Conservation (phyloP, 2,888 invertebrate species). For the Rhagium mordax region DNA sequence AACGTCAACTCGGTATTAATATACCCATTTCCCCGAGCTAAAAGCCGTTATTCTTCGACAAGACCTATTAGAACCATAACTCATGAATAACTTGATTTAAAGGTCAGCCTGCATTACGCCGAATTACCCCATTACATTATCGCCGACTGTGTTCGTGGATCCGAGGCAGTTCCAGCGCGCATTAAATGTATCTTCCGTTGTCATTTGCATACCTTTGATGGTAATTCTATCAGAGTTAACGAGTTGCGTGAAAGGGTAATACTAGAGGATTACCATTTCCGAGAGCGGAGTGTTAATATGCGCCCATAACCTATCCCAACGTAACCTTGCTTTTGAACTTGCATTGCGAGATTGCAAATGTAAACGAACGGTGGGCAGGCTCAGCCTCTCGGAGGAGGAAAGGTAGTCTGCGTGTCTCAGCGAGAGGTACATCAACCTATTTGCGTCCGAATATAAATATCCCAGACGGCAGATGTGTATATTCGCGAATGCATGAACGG, state of each 20-base stretch:
- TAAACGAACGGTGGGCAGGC: slow-evolving; percentile 29
- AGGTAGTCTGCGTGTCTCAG: slow-evolving; percentile 45
- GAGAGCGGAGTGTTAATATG: slow-evolving; percentile 34
- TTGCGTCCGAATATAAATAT: slow-evolving; percentile 61
- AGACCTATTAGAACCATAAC: too few relatives aligned
- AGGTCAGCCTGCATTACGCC: slow-evolving; percentile 18
- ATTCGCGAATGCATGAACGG: slow-evolving; percentile 52
- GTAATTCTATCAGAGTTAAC: slow-evolving; percentile 40
- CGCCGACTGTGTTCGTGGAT: slow-evolving; percentile 12
- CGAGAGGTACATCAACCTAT: slow-evolving; percentile 50
- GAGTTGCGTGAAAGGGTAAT: slow-evolving; percentile 30
- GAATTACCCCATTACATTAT: slow-evolving; percentile 21
- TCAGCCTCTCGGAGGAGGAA: slow-evolving; percentile 34
- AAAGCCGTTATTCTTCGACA: too few relatives aligned
- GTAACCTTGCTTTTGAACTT: slow-evolving; percentile 56
- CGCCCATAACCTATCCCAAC: slow-evolving; percentile 56
- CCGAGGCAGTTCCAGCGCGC: slow-evolving; percentile 3
- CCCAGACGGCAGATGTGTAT: slow-evolving; percentile 61
- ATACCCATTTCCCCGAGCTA: too few relatives aligned
- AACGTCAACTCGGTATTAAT: too few relatives aligned
- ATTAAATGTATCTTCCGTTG: slow-evolving; percentile 26
- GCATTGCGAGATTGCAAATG: slow-evolving; percentile 39
- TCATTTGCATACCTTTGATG: slow-evolving; percentile 36
- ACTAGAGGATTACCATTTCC: slow-evolving; percentile 28
- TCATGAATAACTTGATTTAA: not conserved